phyloP scores from a whole-genome alignment of 2,113 vertebrate species.

The Nothoprocta perdicaria region DNA sequence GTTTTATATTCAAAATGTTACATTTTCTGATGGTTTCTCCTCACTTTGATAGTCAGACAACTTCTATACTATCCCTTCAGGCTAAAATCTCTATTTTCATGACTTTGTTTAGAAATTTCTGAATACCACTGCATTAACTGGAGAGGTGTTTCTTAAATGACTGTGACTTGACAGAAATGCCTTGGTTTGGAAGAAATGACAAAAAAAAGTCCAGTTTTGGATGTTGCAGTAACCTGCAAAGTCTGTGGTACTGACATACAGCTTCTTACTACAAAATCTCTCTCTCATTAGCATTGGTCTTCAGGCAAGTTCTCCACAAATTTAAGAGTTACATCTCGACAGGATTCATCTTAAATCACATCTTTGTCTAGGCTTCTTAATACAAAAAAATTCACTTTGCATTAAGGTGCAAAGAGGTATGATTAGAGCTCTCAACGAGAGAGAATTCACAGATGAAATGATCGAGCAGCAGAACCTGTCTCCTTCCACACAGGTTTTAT shows the following conservation, averaged over 20 bases:
- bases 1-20: constrained; percentile 63
- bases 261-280: constrained; percentile 65
- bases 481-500: neutral
- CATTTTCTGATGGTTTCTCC: constrained; percentile 57
- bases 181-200: constrained; percentile 56
- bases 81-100: constrained; percentile 70
- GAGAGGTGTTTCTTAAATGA: constrained; percentile 59
- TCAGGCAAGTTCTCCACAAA: constrained; percentile 43
- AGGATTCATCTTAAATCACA: constrained; percentile 73
- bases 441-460: constrained; percentile 35
- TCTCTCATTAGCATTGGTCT: constrained; percentile 53
- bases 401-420: constrained; percentile 63
- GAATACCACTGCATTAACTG: constrained; percentile 60
- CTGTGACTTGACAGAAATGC: constrained; percentile 63
- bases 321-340: constrained; percentile 67
- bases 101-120: constrained; percentile 66
- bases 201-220: constrained; percentile 32
- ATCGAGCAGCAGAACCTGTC: neutral
- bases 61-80: constrained; percentile 58
- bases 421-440: constrained; percentile 59
- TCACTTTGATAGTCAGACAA: constrained; percentile 70
- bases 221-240: constrained; percentile 28
- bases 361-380: constrained; percentile 68
- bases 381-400: constrained; percentile 60
- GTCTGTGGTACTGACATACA: constrained; percentile 26